Conservation (phyloP, 1,140 invertebrate species). For the Archivesica marissinica region DNA sequence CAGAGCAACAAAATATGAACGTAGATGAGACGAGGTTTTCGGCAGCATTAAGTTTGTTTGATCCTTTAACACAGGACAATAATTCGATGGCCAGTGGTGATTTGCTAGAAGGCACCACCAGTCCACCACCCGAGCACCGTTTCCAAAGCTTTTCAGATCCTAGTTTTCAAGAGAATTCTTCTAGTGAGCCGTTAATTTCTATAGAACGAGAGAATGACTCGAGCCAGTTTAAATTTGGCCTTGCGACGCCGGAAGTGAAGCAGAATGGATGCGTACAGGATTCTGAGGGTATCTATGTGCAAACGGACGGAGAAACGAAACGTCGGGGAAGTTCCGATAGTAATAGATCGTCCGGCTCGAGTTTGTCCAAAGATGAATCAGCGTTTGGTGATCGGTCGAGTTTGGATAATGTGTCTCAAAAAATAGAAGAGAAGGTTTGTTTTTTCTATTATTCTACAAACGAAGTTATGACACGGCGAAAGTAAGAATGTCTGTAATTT, state of each 20-base stretch:
- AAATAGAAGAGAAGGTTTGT: slow-evolving; percentile 72
- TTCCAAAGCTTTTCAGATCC: slow-evolving; percentile 25
- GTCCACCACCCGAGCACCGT: not conserved
- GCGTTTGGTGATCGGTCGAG: slow-evolving; percentile 42
- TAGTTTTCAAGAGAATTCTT: slow-evolving; percentile 17
- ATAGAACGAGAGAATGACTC: not conserved
- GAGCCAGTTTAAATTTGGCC: slow-evolving; percentile 37
- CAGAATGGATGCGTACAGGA: not conserved
- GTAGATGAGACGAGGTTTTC: slow-evolving; percentile 79
- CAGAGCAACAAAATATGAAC: slow-evolving; percentile 80
- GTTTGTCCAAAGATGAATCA: slow-evolving; percentile 65
- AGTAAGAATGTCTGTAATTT: too few species aligned
- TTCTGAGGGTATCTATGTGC: slow-evolving; percentile 20
- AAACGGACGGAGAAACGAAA: not conserved
- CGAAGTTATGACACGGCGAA: too few species aligned
- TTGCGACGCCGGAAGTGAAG: not conserved
- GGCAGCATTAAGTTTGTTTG: slow-evolving; percentile 76
- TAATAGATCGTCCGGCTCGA: slow-evolving; percentile 69
- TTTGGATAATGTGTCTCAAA: slow-evolving; percentile 69
- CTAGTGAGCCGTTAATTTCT: slow-evolving; percentile 1
- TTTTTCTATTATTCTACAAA: too few species aligned
- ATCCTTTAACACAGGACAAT: slow-evolving; percentile 74
- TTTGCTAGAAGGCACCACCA: slow-evolving; percentile 51
- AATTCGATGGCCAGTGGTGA: slow-evolving; percentile 46
- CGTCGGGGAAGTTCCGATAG: slow-evolving; percentile 60